Evolutionary conservation across 2,113 vertebrate genomes (phyloP), one percentile per base, ranked within the genome.

Genomic region (Apeltes quadracus): DNA sequence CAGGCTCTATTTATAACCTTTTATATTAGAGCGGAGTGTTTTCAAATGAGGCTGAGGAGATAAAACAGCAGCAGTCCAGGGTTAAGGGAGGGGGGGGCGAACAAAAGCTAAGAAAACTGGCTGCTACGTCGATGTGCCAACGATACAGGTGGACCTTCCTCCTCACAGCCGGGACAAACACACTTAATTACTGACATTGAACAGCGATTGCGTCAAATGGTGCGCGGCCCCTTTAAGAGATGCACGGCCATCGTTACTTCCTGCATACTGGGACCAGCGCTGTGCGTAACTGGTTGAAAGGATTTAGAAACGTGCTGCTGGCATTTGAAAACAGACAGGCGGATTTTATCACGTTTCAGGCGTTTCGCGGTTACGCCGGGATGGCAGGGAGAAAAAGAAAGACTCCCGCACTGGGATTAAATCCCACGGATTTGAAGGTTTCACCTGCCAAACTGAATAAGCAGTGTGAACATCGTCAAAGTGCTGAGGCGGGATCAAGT

Each of bases 301-400:
- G 14, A 2, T 3, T 29, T 1, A 54, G 23, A 10, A 29, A 41
- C 1, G 5, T 23, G n/a, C 18, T 22, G 1, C 10, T 10, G 12
- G 14, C 10, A 39, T 22, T 50, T 7, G 8, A 44, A 34, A 48
- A 64, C 3, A 46, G 13, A 36, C 3, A 18, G 23, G 32, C 4
- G 32, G 32, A 7, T 34, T 29, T 34, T 34, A 34, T 34, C 32
- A 34, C 32, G 32, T 34, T 34, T 34, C 1, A 36, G 11, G 3
- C 3, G 36, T 38, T 57, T 46, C 18, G 8, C 5, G 2, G 18
- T 34, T 22, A 59, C 36, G 20, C 13, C 13, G 91, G 92, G 91
- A 93, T 93, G 91, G 68, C 87, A n/a, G 82, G 69, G 3, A 77
- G 84, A 5, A 94, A 94, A 56, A 87, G 93, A 67, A 93, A 82